These are phyloP conservation scores for Morpho helenor DNA, from an alignment of 2,888 invertebrate genomes.

Conservation along the genomic window DNA sequence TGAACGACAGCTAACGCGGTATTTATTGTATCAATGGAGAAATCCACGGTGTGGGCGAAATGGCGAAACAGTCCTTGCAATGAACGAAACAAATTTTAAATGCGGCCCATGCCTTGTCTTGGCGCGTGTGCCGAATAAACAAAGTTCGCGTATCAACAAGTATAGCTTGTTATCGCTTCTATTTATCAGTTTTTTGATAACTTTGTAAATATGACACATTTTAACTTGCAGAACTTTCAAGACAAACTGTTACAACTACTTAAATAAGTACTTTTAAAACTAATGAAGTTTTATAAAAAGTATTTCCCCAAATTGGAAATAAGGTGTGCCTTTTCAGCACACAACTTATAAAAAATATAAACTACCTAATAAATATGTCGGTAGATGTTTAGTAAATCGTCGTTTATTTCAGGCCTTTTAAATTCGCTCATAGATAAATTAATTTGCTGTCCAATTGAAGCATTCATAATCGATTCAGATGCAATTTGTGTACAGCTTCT, in stretches of 20 bases:
- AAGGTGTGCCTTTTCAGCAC: no score
- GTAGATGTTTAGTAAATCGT: no score
- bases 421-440: slow-evolving; percentile 10
- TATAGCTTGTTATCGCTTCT: slow-evolving; percentile 12
- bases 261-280: no score
- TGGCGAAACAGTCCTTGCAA: slow-evolving; percentile 51
- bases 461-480: slow-evolving; percentile 10
- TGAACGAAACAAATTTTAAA: slow-evolving; percentile 42
- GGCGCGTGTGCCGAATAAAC: slow-evolving; percentile 24
- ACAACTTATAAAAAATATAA: background rate
- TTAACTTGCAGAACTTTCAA: slow-evolving; percentile 1
- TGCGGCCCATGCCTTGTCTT: slow-evolving; percentile 38
- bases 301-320: no score
- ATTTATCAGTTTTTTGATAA: slow-evolving; percentile 16
- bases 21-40: slow-evolving; percentile 68
- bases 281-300: no score
- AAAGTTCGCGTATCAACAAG: slow-evolving; percentile 14
- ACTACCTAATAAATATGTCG: background rate
- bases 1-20: slow-evolving; percentile 50
- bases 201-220: slow-evolving; percentile 7
- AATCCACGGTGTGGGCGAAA: slow-evolving; percentile 61
- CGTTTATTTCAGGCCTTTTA: background rate
- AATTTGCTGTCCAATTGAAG: slow-evolving; percentile 9
- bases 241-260: background rate
- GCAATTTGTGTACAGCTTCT: slow-evolving; percentile 4